These are phyloP conservation scores for Misgurnus anguillicaudatus DNA, from an alignment of 2,113 vertebrate species.

Conservation along the genomic window DNA sequence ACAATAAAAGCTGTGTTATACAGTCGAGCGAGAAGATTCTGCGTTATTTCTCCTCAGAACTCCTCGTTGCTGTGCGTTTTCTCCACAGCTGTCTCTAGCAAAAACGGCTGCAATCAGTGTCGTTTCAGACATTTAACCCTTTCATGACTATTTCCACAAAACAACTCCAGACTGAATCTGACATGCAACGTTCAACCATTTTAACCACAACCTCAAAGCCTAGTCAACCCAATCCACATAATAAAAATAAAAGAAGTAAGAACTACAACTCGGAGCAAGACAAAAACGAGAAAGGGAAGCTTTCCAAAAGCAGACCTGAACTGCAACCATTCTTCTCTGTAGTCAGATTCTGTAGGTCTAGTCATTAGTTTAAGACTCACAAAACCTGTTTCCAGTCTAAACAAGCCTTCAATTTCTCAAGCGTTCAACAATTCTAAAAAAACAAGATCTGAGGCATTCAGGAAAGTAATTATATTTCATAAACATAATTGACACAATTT, in stretches of 20 bases:
- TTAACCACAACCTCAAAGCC: conserved; percentile 31
- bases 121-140: conserved; percentile 31
- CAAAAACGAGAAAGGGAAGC: conserved; percentile 24
- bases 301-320: conserved; percentile 12
- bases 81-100: conserved; percentile 42
- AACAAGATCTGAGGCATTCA: neutral
- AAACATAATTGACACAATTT: no score
- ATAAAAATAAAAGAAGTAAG: conserved; percentile 11
- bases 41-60: conserved; percentile 6
- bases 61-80: conserved; percentile 1
- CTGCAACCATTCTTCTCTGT: conserved; percentile 30
- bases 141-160: conserved; percentile 9
- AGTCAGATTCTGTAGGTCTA: neutral
- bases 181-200: neutral
- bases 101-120: conserved; percentile 48
- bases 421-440: no score
- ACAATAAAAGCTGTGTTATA: conserved; percentile 61
- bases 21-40: conserved; percentile 35
- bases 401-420: neutral
- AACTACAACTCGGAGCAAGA: neutral
- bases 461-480: no score
- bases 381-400: conserved; percentile 2
- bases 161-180: neutral
- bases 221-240: conserved; percentile 17
- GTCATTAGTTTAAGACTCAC: neutral